Evolutionary conservation across 2,888 invertebrate species (phyloP).

Genomic region (Drosophila fulvimacula): DNA sequence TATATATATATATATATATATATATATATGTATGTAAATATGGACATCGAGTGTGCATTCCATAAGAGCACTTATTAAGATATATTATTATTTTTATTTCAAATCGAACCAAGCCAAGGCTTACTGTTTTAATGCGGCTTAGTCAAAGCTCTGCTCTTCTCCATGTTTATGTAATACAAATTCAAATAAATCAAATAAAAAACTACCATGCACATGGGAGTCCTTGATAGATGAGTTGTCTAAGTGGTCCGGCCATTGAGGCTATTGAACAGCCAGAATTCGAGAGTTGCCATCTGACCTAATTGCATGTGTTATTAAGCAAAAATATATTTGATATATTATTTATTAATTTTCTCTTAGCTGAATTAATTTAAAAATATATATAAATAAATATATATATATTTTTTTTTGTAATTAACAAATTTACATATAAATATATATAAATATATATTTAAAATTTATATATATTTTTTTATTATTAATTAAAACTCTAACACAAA

Average conservation of each 20-base stretch:
- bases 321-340: neutral
- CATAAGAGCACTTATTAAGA: constrained; percentile 15
- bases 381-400: too few relatives aligned
- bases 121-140: neutral
- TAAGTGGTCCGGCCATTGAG: constrained; percentile 1
- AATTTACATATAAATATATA: neutral
- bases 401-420: too few relatives aligned
- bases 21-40: neutral
- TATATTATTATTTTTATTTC: constrained; percentile 1
- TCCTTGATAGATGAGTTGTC: constrained; percentile 9
- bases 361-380: too few relatives aligned
- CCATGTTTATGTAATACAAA: neutral
- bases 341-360: neutral
- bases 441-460: neutral
- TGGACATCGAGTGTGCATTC: constrained; percentile 13
- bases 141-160: neutral
- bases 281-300: neutral
- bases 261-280: neutral
- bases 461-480: neutral
- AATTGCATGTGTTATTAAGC: neutral
- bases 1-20: neutral
- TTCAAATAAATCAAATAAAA: neutral
- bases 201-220: neutral
- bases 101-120: neutral
- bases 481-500: neutral